These are phyloP conservation scores for Antrozous pallidus DNA, from an alignment of 2,797 vertebrate genomes.

Conservation along the genomic window DNA sequence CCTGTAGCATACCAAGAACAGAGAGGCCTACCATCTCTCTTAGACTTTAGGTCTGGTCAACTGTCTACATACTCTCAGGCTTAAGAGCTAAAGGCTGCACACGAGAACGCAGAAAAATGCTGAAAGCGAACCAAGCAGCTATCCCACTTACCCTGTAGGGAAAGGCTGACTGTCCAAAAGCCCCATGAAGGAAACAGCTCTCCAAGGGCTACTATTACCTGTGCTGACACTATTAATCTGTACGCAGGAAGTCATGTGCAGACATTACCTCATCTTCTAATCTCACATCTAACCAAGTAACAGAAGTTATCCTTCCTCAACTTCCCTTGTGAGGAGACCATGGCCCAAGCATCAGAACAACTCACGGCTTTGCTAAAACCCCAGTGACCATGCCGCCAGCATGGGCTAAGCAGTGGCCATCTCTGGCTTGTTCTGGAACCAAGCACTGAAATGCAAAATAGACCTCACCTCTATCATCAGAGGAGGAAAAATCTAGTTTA, in stretches of 20 bases:
- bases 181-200: background rate
- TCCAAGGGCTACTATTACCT: background rate
- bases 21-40: background rate
- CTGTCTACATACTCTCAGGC: background rate
- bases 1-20: background rate
- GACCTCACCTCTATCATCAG: background rate
- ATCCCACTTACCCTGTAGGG: background rate
- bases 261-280: slow-evolving; percentile 54
- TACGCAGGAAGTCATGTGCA: background rate
- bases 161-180: background rate
- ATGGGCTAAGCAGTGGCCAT: background rate
- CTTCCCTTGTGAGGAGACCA: background rate
- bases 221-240: background rate
- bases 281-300: slow-evolving; percentile 19
- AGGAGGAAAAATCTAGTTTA: background rate
- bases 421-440: background rate
- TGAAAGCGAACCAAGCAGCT: background rate
- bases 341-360: background rate
- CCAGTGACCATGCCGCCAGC: background rate
- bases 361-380: background rate
- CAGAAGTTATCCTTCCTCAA: background rate
- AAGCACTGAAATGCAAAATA: background rate
- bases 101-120: background rate
- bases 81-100: background rate
- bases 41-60: background rate